A percentile compares a stretch with the other conserved stretches of the same genome.
These are phyloP conservation scores for Polydrusus pterygomalis DNA, from an alignment of 2,888 invertebrate genomes.

Conservation along the genomic window DNA sequence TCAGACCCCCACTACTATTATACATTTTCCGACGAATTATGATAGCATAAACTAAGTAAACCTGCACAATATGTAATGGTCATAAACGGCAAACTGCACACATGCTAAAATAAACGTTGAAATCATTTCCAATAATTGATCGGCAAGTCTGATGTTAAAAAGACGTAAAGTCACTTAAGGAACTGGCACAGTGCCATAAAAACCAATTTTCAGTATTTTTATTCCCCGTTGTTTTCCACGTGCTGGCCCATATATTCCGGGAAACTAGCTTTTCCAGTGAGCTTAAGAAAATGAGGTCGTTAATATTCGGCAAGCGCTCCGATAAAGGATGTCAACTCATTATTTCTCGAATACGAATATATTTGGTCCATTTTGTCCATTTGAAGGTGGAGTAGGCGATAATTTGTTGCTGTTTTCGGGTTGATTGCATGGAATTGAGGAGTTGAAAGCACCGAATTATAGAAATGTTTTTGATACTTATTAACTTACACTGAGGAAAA, in stretches of 20 bases:
- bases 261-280: slow-evolving; percentile 8
- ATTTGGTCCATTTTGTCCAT: not conserved
- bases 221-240: slow-evolving; percentile 3
- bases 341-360: not conserved
- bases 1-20: too few relatives aligned
- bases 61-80: too few relatives aligned
- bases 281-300: slow-evolving; percentile 25
- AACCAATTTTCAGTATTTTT: not conserved
- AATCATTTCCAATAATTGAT: too few relatives aligned
- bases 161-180: slow-evolving; percentile 6
- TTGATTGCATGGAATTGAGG: too few relatives aligned
- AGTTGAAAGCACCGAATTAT: too few relatives aligned
- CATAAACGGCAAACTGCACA: too few relatives aligned
- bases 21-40: too few relatives aligned
- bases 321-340: not conserved
- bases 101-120: too few relatives aligned
- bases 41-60: too few relatives aligned
- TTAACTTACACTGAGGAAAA: too few relatives aligned
- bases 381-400: slow-evolving; percentile 4
- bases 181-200: slow-evolving; percentile 5
- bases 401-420: not conserved
- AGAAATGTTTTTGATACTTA: too few relatives aligned
- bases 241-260: not conserved
- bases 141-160: too few relatives aligned
- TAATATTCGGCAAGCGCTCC: slow-evolving; percentile 10